Evolutionary conservation across 2,113 vertebrate genomes (phyloP), one percentile per base, ranked within the genome.

Genomic region (Clinocottus analis): DNA sequence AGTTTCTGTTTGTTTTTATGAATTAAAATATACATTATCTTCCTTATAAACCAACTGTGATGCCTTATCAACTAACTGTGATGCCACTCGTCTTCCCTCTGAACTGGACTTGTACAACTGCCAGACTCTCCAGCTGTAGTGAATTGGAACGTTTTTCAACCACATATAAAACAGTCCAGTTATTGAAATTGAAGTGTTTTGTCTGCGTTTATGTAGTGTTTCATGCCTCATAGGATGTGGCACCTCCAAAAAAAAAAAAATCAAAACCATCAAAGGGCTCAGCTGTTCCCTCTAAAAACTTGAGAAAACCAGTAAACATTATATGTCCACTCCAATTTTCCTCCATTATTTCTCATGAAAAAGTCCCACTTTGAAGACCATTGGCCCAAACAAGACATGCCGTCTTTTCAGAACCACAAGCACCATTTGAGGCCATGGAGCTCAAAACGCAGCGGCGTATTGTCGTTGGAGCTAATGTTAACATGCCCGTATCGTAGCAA

Each of bases 401-500:
- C 4, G 33, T 58, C 3, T 68, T 75, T 72, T 69, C 39, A 64
- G 31, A 16, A 13, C 10, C 16, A 62, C 33, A 71, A 79, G 43
- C 43, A 12, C 58, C 16, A 70, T 70, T 43, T 77, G 51, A 75
- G 61, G 19, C 41, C 49, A 45, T 7, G 9, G 49, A 53, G 5
- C 45, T 68, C 16, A 53, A 23, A 71, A 76, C 23, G n/a, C 65
- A 78, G 76, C 1, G 64, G 58, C 19, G 55, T 79, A 71, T 64
- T 90, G 72, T 85, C 71, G 62, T 59, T 80, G 56, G 84, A 75
- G 87, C 77, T 82, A 77, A 77, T 55, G 72, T 71, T 85, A 61
- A 80, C 35, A 41, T 87, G 55, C 21, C 17, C 16, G 85, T 89
- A 86, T 86, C 88, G 70, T 82, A 90, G 88, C 88, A 90, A 90